phyloP scores from a whole-genome alignment of 2,888 invertebrate species.

The Colletes collaris region DNA sequence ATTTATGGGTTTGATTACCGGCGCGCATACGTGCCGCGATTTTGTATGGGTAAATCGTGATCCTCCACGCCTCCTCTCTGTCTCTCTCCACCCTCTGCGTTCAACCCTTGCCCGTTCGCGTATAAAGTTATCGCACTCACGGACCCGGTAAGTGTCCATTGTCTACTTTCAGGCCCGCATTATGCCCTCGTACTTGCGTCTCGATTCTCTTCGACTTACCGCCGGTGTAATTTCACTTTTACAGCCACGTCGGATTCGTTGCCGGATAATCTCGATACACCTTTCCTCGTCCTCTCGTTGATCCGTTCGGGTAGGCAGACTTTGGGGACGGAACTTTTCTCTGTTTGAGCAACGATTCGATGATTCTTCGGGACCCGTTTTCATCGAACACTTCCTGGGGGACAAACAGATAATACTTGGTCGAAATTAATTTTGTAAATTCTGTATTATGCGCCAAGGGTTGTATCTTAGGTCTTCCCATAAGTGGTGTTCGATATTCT shows the following conservation, averaged over 20 bases:
- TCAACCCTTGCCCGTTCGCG: conserved; percentile 63
- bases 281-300: no score
- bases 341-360: no score
- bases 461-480: no score
- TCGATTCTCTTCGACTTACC: conserved; percentile 54
- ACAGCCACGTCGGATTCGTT: conserved; percentile 41
- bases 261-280: no score
- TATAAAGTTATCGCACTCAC: conserved; percentile 77
- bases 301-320: no score
- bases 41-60: conserved; percentile 79
- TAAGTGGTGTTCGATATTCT: no score
- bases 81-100: conserved; percentile 65
- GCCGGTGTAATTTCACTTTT: conserved; percentile 69
- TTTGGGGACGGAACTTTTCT: no score
- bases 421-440: no score
- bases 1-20: conserved; percentile 79
- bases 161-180: conserved; percentile 69
- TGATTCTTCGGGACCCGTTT: no score
- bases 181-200: conserved; percentile 46
- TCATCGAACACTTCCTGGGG: no score
- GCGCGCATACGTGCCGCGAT: conserved; percentile 71
- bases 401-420: no score
- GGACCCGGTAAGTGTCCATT: conserved; percentile 74
- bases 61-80: conserved; percentile 77
- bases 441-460: no score